phyloP scores from a whole-genome alignment of 1,140 invertebrate species.

The Anthonomus grandis region DNA sequence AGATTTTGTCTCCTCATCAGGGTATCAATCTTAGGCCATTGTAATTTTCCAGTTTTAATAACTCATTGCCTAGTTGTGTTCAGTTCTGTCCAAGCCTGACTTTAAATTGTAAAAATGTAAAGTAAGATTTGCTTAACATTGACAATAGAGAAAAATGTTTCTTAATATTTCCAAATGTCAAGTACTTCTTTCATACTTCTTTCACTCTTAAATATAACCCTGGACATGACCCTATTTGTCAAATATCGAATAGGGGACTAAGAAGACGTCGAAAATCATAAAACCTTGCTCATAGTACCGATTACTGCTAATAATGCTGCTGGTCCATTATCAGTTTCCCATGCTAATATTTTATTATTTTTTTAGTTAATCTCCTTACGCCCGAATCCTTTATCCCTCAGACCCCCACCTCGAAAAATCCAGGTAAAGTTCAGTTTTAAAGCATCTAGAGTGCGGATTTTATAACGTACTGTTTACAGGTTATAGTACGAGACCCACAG shows the following conservation, averaged over 20 bases:
- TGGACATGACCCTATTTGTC: too few species aligned
- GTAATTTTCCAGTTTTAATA: not conserved
- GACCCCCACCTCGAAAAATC: conserved; percentile 9
- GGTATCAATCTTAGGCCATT: too few species aligned
- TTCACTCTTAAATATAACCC: not conserved
- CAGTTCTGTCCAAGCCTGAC: too few species aligned
- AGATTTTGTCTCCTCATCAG: too few species aligned
- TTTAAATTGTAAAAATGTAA: not conserved
- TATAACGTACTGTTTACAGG: conserved; percentile 11
- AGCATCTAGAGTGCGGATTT: not conserved
- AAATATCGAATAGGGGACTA: too few species aligned
- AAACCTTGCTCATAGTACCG: not conserved
- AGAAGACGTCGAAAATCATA: not conserved
- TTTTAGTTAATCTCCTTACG: conserved; percentile 33
- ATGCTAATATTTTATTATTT: not conserved
- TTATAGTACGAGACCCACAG: conserved; percentile 20
- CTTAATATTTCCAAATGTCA: not conserved
- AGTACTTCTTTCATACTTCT: not conserved
- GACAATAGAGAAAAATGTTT: not conserved
- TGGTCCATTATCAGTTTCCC: not conserved
- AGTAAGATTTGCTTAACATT: not conserved
- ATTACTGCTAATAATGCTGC: not conserved
- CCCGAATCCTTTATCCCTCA: conserved; percentile 33
- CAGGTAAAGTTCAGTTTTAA: conserved; percentile 15
- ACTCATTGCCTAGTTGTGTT: too few species aligned